Percentiles rank a stretch among this genome's conserved stretches.
Evolutionary conservation across 2,113 vertebrate species (phyloP).

Genomic region (Macrotis lagotis): DNA sequence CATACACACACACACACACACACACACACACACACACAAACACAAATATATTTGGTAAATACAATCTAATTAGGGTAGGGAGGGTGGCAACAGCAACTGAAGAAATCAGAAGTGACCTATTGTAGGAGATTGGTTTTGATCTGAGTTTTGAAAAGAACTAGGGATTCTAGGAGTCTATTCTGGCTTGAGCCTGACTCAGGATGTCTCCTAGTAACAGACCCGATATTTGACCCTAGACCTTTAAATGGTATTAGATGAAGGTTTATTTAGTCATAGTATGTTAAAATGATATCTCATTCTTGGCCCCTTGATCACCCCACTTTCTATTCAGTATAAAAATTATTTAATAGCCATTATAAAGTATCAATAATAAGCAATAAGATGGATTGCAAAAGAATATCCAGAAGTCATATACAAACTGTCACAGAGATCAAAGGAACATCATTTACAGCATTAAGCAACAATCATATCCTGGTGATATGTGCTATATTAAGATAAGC

Average conservation of each 20-base stretch:
- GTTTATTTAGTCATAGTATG: background rate
- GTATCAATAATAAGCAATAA: background rate
- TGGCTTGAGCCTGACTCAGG: background rate
- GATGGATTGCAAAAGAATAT: background rate
- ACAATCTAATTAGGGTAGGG: background rate
- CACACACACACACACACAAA: too few species aligned
- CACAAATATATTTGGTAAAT: background rate
- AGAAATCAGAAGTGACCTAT: background rate
- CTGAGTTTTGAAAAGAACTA: background rate
- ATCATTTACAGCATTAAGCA: background rate
- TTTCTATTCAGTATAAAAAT: background rate
- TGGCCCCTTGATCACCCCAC: background rate
- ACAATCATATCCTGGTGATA: background rate
- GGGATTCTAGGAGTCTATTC: background rate
- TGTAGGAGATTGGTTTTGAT: conserved; percentile 4
- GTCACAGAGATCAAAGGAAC: background rate
- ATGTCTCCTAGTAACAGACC: background rate
- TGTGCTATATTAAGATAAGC: background rate
- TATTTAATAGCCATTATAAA: background rate
- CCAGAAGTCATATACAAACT: background rate
- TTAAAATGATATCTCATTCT: background rate
- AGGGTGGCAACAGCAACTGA: background rate
- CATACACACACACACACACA: too few species aligned
- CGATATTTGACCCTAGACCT: background rate
- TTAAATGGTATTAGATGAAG: background rate